Evolutionary conservation across 1,140 invertebrate species (phyloP).

Genomic region (Subanguina moxae): DNA sequence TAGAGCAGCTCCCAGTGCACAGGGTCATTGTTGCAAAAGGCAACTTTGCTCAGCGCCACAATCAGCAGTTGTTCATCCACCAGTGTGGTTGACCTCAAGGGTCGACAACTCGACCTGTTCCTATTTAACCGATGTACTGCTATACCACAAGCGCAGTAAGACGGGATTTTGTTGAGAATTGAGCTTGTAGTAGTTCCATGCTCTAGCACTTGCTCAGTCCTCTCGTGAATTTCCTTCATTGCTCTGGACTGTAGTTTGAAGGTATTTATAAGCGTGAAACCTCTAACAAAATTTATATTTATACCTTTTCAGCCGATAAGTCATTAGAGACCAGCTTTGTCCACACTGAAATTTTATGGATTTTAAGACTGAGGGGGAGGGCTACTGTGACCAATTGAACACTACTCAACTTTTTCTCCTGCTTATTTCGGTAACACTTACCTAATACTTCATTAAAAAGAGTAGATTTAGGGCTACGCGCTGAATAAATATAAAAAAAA

Average conservation of each 20-base stretch:
- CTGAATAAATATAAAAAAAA: too few species aligned
- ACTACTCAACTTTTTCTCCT: neutral
- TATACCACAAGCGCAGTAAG: neutral
- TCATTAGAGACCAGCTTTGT: neutral
- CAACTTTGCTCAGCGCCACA: conserved; percentile 1
- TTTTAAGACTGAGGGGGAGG: too few species aligned
- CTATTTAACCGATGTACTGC: neutral
- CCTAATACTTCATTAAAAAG: too few species aligned
- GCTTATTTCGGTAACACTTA: too few species aligned
- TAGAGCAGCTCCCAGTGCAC: conserved; percentile 1
- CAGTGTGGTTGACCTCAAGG: neutral
- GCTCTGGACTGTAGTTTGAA: neutral
- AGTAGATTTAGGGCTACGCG: too few species aligned
- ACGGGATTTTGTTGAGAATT: neutral
- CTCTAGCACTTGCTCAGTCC: neutral
- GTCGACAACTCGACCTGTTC: neutral
- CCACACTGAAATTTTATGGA: neutral
- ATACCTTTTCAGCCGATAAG: neutral
- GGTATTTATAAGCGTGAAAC: neutral
- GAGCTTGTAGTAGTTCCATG: neutral
- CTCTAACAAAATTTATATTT: neutral
- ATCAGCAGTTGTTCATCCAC: neutral
- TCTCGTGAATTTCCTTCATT: neutral
- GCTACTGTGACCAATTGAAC: too few species aligned
- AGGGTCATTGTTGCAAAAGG: neutral